Evolutionary conservation across 1,140 invertebrate species (phyloP).

Genomic region (Nixonia krombeini): DNA sequence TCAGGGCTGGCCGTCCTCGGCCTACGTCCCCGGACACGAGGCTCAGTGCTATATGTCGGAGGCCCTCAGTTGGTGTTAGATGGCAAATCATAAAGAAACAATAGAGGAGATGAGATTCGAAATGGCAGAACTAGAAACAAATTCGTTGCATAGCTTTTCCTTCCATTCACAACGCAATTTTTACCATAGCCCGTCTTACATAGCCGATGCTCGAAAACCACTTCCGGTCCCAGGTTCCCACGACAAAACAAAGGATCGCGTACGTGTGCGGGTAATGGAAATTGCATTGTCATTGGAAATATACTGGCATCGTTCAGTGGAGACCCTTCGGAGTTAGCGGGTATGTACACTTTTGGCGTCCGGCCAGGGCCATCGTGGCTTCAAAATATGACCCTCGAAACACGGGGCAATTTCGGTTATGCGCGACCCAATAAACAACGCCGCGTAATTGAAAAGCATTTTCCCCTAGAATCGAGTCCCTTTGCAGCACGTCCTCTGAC

Average conservation of each 20-base stretch:
- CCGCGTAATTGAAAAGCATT: not conserved
- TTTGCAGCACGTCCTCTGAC: too few species aligned
- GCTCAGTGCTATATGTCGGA: constrained; percentile 75
- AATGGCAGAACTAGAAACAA: constrained; percentile 38
- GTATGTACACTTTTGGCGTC: constrained; percentile 22
- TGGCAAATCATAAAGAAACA: constrained; percentile 47
- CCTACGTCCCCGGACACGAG: constrained; percentile 74
- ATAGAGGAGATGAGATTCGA: constrained; percentile 37
- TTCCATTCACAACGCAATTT: constrained; percentile 44
- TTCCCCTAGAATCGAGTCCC: too few species aligned
- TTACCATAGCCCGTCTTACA: constrained; percentile 1
- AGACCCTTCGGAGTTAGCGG: constrained; percentile 66
- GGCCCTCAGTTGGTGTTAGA: constrained; percentile 52
- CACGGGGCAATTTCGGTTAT: constrained; percentile 15
- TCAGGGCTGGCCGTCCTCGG: constrained; percentile 72
- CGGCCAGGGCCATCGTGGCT: not conserved
- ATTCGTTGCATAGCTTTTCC: constrained; percentile 3
- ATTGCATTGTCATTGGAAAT: constrained; percentile 48
- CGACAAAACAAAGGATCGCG: constrained; percentile 11
- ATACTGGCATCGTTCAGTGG: constrained; percentile 57
- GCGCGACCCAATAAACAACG: not conserved
- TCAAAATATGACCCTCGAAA: constrained; percentile 21
- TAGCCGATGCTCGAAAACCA: not conserved
- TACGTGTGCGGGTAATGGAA: constrained; percentile 25
- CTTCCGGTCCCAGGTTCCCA: not conserved